Base-by-base conservation (phyloP, 2,113 vertebrate genomes). In the Calidris pygmaea region DNA sequence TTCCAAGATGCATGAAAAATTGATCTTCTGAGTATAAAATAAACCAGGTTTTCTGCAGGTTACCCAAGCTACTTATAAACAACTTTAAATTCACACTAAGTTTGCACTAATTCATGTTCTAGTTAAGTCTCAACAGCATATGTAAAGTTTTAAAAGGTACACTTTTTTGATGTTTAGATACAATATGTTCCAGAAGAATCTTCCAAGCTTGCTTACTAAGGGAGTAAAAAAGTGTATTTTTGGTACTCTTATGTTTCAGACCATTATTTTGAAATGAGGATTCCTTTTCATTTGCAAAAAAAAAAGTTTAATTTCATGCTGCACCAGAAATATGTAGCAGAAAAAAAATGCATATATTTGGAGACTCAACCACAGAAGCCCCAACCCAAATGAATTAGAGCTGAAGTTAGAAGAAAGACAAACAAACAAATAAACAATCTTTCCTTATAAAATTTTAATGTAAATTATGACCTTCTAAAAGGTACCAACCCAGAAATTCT, bases 1-100 rank as follows among this genome's bases (percentile, higher is more conserved):
- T 90, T 80, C 52, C 72, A 87, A 91, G 78, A 79, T 50, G 60
- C 22, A 24, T 77, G 68, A 90, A 95, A 94, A 90, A 92, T 37
- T 47, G 30, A 74, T 91, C 50, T 76, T 66, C 70, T 53, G 62
- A 76, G 18, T 60, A 48, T 84, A 88, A 96, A 95, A 91, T 53
- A 94, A 95, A 75, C 27, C 50, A 96, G 62, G 34, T 85, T 76
- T 79, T 85, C 30, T 91, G 18, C 45, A 85, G 78, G 70, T 71
- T 84, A 75, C 66, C 73, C 71, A 84, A 95, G 14, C 6, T 76
- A 70, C 76, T 93, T 92, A 71, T 72, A 95, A 65, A 74, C 3
- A 22, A 89, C 71, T 77, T 95, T 53, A 22, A 26, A 43, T 87
- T 92, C 53, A 37, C 30, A 55, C 56, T 62, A 63, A 21, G 22